A percentile compares a stretch with the other conserved stretches of the same genome.
phyloP scores from a whole-genome alignment of 64 coral and sea anemone genomes.

The Dendrophyllia cribrosa region DNA sequence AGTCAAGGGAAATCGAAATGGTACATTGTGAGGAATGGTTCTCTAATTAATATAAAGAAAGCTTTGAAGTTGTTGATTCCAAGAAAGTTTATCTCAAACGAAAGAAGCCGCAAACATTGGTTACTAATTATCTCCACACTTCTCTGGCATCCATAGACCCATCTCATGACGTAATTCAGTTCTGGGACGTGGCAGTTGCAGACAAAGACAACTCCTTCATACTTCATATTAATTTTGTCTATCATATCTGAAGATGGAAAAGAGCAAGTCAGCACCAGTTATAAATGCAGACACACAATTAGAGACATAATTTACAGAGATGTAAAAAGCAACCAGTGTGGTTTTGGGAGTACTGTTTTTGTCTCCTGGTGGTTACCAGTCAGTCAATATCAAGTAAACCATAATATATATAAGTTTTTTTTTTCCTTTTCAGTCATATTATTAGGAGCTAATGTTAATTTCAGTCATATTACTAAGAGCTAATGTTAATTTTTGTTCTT shows the following conservation, averaged over 20 bases:
- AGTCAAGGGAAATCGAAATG: background rate
- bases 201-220: background rate
- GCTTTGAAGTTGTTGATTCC: conserved; percentile 31
- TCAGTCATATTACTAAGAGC: too few species aligned
- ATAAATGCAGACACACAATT: background rate
- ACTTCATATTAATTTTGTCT: conserved; percentile 10
- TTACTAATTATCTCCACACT: conserved; percentile 10
- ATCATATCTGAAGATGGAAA: conserved; percentile 10
- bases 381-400: too few species aligned
- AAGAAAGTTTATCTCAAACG: conserved; percentile 8
- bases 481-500: too few species aligned
- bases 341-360: background rate
- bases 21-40: conserved; percentile 8
- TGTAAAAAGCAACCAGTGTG: conserved; percentile 1
- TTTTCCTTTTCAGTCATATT: too few species aligned
- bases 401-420: too few species aligned
- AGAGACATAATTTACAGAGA: conserved; percentile 14
- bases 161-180: conserved; percentile 16
- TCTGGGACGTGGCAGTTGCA: background rate
- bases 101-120: conserved; percentile 26
- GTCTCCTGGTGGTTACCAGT: background rate
- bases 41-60: background rate
- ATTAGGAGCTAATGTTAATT: too few species aligned
- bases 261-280: conserved; percentile 8
- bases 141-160: conserved; percentile 17